These are phyloP conservation scores for Philopotamus ludificatus DNA, from an alignment of 1,140 invertebrate genomes.

Conservation along the genomic window DNA sequence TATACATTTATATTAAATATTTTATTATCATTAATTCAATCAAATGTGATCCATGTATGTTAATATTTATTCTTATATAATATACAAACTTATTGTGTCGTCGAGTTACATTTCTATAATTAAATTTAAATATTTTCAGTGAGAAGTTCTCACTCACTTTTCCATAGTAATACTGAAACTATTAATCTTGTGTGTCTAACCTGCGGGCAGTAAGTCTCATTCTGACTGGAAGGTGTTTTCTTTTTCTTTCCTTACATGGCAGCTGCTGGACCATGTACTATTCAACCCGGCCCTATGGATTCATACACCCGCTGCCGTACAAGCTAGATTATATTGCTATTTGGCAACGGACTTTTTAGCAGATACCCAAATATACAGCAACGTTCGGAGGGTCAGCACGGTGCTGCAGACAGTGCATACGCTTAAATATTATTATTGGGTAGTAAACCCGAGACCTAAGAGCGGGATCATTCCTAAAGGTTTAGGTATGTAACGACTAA, in stretches of 20 bases:
- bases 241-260: constrained; percentile 78
- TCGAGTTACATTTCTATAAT: too few relatives aligned
- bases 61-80: too few relatives aligned
- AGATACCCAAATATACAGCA: constrained; percentile 96
- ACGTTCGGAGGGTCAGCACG: constrained; percentile 93
- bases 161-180: constrained; percentile 24
- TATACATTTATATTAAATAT: too few relatives aligned
- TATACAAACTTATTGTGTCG: too few relatives aligned
- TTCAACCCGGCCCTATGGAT: constrained; percentile 99
- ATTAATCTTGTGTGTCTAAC: constrained; percentile 31
- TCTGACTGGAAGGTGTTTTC: constrained; percentile 69
- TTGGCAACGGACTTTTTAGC: constrained; percentile 96
- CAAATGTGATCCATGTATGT: too few relatives aligned
- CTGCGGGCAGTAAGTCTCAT: constrained; percentile 42
- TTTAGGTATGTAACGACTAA: constrained; percentile 66
- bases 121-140: too few relatives aligned
- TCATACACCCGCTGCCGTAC: constrained; percentile 93
- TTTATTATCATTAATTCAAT: too few relatives aligned
- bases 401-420: constrained; percentile 98
- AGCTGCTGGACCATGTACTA: constrained; percentile 96
- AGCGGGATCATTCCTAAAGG: constrained; percentile 95
- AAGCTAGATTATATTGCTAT: constrained; percentile 94
- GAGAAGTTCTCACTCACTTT: too few relatives aligned
- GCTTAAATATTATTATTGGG: constrained; percentile 99
- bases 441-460: constrained; percentile 90